Conservation (phyloP, 2,113 vertebrate genomes). For the Grallaria varia region DNA sequence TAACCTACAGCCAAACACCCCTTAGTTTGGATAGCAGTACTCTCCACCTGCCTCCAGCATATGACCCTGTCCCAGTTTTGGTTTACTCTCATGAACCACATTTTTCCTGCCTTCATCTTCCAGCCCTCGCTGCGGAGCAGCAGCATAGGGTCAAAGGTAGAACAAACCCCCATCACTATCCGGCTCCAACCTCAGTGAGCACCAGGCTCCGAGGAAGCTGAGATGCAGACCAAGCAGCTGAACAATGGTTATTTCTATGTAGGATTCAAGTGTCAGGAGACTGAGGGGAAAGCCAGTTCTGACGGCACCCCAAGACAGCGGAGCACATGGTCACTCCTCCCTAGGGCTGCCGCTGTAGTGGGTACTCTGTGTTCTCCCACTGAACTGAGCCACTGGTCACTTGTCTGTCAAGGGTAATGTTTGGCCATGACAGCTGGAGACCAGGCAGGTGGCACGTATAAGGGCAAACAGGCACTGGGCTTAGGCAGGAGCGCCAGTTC, state of each 20-base stretch:
- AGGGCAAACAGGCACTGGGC: background rate
- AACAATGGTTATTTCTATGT: background rate
- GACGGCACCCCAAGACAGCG: rapidly evolving
- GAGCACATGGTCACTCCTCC: background rate
- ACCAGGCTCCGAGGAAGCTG: background rate
- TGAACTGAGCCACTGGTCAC: background rate
- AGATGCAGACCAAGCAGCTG: background rate
- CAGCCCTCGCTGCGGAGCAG: background rate
- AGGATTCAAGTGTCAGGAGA: background rate
- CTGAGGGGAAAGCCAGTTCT: background rate
- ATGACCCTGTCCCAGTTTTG: background rate
- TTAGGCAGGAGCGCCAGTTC: background rate
- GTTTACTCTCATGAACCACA: background rate
- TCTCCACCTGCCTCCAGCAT: background rate
- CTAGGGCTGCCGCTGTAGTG: background rate
- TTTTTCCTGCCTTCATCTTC: background rate
- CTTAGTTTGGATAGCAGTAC: background rate
- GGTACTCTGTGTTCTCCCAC: background rate
- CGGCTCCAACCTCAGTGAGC: background rate
- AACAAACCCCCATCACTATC: background rate
- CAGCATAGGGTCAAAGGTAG: background rate
- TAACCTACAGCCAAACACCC: background rate
- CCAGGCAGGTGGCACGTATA: background rate
- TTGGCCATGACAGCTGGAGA: background rate
- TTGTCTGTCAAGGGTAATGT: background rate